Evolutionary conservation across 2,888 invertebrate species (phyloP), one percentile per base, ranked within the genome.

Genomic region (Eristalis intricaria): DNA sequence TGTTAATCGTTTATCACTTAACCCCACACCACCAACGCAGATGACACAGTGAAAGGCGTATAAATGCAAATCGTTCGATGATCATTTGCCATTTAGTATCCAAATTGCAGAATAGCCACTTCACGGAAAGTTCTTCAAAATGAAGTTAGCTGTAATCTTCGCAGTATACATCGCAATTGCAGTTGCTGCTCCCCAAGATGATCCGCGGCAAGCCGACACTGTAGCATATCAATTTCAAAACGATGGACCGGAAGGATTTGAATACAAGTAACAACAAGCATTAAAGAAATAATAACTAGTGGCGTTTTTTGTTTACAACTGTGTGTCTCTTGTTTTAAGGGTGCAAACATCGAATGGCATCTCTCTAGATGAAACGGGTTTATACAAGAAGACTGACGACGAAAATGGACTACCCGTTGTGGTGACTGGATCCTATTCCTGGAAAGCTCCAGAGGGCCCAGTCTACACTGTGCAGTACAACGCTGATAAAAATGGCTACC

Each of bases 241-340:
- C 82, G 95, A 95, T 87, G 94, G 90, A 76, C 91, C 94, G 29
- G 94, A 94, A 89, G 93, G 94, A 65, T 95, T 95, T 91, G 94
- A 93, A 89, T 95, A 94, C 89, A 94, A 93, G 95, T 95, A 93
- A 94, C 91, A 89, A n/a, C n/a, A n/a, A n/a, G 32, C 23, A 8
- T 8, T 13, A 26, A 4, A 0, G 1, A 19, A 26, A 58, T 10
- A 26, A 58, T 10, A 29, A 23, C 60, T 60, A 13, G 11, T 11
- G 5, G 3, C 29, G 26, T 23, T 7, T 13, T 26, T 13, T 29
- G 4, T 10, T 0, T 13, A 60, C 23, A 10, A 1, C n/a, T n/a
- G n/a, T 50, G 8, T 50, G 19, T 50, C 2, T 26, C 26, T 3
- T 13, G 19, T 26, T 23, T 60, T 60, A 13, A 91, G 91, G 71